Conservation (phyloP, 2,888 invertebrate species). For the Drosophila paramelanica region DNA sequence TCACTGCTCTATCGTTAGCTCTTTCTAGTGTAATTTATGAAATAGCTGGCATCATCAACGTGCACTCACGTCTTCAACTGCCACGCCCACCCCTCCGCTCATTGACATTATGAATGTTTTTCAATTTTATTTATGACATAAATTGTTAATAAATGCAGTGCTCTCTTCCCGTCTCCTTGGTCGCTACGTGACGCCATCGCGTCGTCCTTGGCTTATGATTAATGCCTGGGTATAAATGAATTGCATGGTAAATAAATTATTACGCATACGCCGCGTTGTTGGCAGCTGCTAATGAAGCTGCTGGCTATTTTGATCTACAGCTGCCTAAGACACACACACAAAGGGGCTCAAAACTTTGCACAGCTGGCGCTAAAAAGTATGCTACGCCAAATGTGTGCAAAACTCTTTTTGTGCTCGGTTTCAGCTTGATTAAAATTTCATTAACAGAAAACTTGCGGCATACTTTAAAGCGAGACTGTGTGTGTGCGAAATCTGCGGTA, state of each 20-base stretch:
- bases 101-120: constrained; percentile 75
- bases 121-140: constrained; percentile 75
- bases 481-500: constrained; percentile 72
- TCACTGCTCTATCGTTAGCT: background rate
- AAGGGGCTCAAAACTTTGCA: constrained; percentile 13
- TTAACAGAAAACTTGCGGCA: constrained; percentile 77
- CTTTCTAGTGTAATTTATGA: constrained; percentile 49
- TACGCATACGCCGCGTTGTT: constrained; percentile 62
- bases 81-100: constrained; percentile 13
- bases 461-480: constrained; percentile 62
- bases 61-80: constrained; percentile 56
- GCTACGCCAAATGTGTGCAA: constrained; percentile 35
- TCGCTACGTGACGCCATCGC: constrained; percentile 39
- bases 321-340: constrained; percentile 15
- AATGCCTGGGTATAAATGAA: constrained; percentile 72
- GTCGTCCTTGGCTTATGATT: constrained; percentile 56
- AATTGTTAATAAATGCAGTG: constrained; percentile 77
- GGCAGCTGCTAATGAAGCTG: constrained; percentile 71
- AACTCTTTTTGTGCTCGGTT: constrained; percentile 27
- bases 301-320: constrained; percentile 60
- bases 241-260: constrained; percentile 77
- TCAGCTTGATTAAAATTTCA: constrained; percentile 78
- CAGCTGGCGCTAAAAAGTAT: constrained; percentile 37
- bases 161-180: background rate
- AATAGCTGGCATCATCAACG: constrained; percentile 51